phyloP scores from a whole-genome alignment of 2,113 vertebrate species.

The Ifrita kowaldi region DNA sequence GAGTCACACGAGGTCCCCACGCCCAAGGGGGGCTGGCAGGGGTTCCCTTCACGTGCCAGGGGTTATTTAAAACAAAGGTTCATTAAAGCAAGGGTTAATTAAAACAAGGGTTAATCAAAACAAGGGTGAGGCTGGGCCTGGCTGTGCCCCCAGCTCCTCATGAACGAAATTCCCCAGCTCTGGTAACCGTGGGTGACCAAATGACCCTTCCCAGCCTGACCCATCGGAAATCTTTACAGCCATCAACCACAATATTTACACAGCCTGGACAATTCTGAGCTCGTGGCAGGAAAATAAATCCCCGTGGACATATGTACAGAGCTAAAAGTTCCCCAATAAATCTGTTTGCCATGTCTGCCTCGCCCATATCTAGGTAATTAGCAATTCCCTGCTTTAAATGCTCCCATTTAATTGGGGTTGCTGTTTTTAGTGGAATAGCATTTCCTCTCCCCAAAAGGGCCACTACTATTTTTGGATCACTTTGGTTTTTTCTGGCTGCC shows the following conservation, averaged over 20 bases:
- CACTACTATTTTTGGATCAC: conserved; percentile 6
- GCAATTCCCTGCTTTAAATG: background rate
- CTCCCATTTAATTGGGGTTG: conserved; percentile 28
- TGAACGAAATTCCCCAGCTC: background rate
- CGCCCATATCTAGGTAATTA: conserved; percentile 24
- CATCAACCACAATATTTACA: conserved; percentile 43
- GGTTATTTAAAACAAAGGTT: background rate
- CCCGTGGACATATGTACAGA: background rate
- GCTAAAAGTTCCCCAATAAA: conserved; percentile 27
- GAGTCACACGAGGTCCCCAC: background rate
- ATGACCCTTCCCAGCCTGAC: background rate
- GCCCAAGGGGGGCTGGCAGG: background rate
- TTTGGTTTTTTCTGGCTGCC: conserved; percentile 11
- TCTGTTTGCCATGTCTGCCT: conserved; percentile 15
- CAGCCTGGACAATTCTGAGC: background rate
- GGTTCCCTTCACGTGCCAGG: background rate
- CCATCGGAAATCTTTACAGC: background rate
- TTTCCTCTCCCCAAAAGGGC: conserved; percentile 45
- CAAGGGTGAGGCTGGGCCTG: background rate
- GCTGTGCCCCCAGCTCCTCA: background rate
- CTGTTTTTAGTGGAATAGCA: conserved; percentile 2
- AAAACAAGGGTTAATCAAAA: background rate
- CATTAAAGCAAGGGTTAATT: background rate
- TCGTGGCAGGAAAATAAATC: conserved; percentile 23
- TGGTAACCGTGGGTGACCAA: background rate